Evolutionary conservation across 2,113 vertebrate species (phyloP).

Genomic region (Sigmodon hispidus): DNA sequence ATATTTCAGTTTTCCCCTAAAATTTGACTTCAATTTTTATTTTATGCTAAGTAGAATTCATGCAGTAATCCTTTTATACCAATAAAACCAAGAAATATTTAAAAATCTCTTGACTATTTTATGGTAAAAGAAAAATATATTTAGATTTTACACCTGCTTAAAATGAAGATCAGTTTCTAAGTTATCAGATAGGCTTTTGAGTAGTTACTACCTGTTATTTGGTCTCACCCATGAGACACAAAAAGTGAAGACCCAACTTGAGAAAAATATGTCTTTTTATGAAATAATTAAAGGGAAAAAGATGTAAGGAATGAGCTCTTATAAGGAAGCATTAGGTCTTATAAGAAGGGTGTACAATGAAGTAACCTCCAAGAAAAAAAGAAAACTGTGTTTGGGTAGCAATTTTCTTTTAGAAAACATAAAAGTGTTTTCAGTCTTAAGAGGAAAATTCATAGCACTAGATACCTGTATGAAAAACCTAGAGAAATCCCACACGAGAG

Average conservation of each 20-base stretch:
- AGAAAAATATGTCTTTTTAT: conserved; percentile 33
- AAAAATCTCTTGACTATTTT: background rate
- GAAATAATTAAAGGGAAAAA: conserved; percentile 50
- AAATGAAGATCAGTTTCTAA: conserved; percentile 19
- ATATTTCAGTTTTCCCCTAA: no score
- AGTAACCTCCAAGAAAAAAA: conserved; percentile 51
- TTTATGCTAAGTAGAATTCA: no score
- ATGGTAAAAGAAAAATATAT: background rate
- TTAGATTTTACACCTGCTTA: background rate
- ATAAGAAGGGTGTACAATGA: conserved; percentile 52
- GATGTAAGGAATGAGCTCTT: conserved; percentile 47
- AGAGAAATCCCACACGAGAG: no score
- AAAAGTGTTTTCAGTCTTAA: no score
- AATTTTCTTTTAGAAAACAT: conserved; percentile 49
- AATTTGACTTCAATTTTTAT: no score
- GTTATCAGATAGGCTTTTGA: conserved; percentile 1
- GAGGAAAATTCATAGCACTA: no score
- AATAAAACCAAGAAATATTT: conserved; percentile 21
- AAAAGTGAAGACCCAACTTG: conserved; percentile 3
- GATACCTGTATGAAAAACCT: no score
- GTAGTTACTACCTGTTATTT: background rate
- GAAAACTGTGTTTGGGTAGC: conserved; percentile 25
- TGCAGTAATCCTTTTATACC: background rate
- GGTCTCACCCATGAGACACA: conserved; percentile 30
- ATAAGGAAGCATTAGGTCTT: conserved; percentile 56